phyloP scores from a whole-genome alignment of 2,888 invertebrate genomes.

The Hofmannophila pseudospretella region DNA sequence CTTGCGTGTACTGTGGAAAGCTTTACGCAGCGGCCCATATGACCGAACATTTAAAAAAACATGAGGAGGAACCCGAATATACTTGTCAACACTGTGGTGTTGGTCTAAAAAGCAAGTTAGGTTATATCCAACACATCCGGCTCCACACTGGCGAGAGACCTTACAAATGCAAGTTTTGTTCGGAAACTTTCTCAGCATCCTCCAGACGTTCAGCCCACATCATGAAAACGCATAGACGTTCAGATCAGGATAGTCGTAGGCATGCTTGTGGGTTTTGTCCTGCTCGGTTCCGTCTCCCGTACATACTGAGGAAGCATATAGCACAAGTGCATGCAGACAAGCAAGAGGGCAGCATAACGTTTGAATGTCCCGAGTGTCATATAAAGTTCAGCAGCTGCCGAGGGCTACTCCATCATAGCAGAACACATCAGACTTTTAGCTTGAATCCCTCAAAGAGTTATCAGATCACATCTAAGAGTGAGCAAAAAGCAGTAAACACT shows the following conservation, averaged over 20 bases:
- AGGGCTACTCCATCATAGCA: conserved; percentile 46
- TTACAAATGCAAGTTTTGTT: conserved; percentile 48
- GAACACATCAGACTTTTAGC: conserved; percentile 34
- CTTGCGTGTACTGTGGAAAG: conserved; percentile 58
- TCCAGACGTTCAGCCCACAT: conserved; percentile 59
- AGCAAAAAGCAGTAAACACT: no score
- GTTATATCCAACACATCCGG: conserved; percentile 54
- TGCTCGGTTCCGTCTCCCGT: conserved; percentile 49
- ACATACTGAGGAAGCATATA: conserved; percentile 45
- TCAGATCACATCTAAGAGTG: no score
- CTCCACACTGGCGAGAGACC: conserved; percentile 62
- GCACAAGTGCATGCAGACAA: conserved; percentile 32
- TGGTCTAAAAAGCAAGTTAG: conserved; percentile 45
- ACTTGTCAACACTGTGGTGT: conserved; percentile 50
- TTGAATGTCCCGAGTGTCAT: conserved; percentile 43
- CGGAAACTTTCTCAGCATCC: conserved; percentile 54
- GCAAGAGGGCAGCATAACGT: conserved; percentile 20
- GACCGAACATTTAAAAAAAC: conserved; percentile 53
- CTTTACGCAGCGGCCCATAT: conserved; percentile 55
- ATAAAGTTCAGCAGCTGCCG: conserved; percentile 47
- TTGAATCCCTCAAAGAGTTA: no score
- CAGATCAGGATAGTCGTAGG: conserved; percentile 29
- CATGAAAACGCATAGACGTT: conserved; percentile 36
- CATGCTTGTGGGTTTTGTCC: conserved; percentile 50
- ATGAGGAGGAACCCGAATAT: conserved; percentile 27